Percentiles rank a stretch among this genome's conserved stretches.
Conservation (phyloP, 2,888 invertebrate genomes). For the Chloroclystis v-ata region DNA sequence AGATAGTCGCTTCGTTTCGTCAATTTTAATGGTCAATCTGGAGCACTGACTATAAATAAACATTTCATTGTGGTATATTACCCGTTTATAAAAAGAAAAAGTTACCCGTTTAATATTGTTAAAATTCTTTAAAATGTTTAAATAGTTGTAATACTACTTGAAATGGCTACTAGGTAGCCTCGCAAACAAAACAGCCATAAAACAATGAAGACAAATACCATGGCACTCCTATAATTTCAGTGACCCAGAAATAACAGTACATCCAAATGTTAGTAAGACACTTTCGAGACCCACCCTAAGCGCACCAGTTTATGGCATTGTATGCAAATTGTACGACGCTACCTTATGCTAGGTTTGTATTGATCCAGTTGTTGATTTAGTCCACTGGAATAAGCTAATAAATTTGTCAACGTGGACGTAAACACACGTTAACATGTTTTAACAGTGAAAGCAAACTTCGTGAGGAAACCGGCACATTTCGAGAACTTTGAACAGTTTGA, state of each 20-base stretch:
- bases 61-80: no score
- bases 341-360: conserved; percentile 43
- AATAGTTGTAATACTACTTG: no score
- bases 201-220: conserved; percentile 29
- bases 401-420: no score
- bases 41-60: no score
- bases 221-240: conserved; percentile 26
- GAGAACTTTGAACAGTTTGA: no score
- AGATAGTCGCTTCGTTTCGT: background rate
- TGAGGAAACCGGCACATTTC: background rate
- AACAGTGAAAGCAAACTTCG: no score
- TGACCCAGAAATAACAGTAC: conserved; percentile 57
- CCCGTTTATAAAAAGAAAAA: no score
- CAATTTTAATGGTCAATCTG: no score
- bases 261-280: conserved; percentile 64
- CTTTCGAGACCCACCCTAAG: conserved; percentile 59
- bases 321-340: conserved; percentile 67
- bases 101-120: no score
- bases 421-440: no score
- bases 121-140: no score
- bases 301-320: conserved; percentile 58
- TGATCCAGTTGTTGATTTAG: conserved; percentile 7
- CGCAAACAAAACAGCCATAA: conserved; percentile 11
- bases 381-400: background rate
- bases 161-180: no score